Evolutionary conservation across 2,113 vertebrate species (phyloP).

Genomic region (Triplophysa dalaica): DNA sequence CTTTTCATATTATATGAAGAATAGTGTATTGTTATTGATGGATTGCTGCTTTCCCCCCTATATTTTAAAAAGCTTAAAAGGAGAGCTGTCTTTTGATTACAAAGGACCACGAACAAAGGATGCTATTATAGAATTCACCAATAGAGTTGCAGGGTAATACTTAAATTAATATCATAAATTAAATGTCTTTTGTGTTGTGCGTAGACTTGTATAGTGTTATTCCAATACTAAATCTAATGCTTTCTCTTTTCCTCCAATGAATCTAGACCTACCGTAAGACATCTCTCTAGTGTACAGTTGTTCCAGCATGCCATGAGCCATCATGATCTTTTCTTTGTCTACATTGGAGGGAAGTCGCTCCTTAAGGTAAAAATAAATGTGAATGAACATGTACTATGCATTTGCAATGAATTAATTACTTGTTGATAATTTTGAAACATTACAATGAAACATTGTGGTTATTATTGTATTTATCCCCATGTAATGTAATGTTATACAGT

Average conservation of each 20-base stretch:
- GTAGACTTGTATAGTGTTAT: neutral
- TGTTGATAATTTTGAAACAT: neutral
- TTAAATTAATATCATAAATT: neutral
- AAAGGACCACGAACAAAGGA: constrained; percentile 87
- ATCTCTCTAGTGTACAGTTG: constrained; percentile 82
- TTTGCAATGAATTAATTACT: neutral
- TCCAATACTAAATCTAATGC: neutral
- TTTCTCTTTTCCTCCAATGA: neutral
- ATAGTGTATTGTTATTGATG: neutral
- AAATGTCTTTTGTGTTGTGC: neutral
- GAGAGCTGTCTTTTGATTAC: constrained; percentile 86
- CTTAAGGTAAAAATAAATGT: constrained; percentile 80
- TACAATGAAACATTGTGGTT: neutral
- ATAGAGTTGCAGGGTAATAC: constrained; percentile 88
- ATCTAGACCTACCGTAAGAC: constrained; percentile 83
- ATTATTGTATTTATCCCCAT: neutral
- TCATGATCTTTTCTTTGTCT: constrained; percentile 86
- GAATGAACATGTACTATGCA: neutral
- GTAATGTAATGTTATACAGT: neutral
- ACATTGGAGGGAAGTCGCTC: constrained; percentile 87
- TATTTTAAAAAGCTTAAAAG: constrained; percentile 79
- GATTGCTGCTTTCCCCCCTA: constrained; percentile 17
- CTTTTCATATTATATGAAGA: neutral
- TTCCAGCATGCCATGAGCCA: constrained; percentile 86
- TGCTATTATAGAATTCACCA: constrained; percentile 90